Percentiles rank a stretch among this genome's conserved stretches.
Evolutionary conservation across 1,140 invertebrate genomes (phyloP).

Genomic region (Aphelenchoides avenae): DNA sequence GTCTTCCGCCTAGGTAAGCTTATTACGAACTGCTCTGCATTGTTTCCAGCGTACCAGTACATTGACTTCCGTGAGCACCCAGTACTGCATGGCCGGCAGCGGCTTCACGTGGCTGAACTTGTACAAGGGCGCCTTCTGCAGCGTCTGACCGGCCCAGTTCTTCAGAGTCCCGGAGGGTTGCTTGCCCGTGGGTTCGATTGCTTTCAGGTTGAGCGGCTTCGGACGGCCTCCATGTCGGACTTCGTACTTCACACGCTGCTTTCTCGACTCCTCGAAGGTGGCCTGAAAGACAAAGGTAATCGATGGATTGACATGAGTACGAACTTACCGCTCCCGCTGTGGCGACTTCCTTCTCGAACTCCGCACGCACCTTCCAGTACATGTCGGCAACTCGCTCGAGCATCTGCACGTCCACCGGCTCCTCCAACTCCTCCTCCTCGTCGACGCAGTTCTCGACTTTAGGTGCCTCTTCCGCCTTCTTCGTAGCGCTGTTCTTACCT

Average conservation of each 20-base stretch:
- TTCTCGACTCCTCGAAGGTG: constrained; percentile 17
- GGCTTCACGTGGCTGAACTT: constrained; percentile 34
- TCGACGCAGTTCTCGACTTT: constrained; percentile 2
- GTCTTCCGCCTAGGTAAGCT: constrained; percentile 41
- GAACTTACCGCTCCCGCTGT: constrained; percentile 29
- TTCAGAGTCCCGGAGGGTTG: too few species aligned
- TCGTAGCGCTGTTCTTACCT: too few species aligned
- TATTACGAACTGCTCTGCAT: too few species aligned
- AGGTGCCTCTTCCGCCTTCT: too few species aligned
- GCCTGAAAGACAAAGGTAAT: not conserved
- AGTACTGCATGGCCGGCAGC: constrained; percentile 40
- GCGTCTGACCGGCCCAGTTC: constrained; percentile 17
- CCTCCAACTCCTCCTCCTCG: constrained; percentile 11
- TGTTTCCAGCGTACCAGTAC: constrained; percentile 34
- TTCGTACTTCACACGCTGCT: constrained; percentile 10
- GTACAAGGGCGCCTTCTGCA: constrained; percentile 24
- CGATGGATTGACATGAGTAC: constrained; percentile 4
- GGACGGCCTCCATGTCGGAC: constrained; percentile 2
- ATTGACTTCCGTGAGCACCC: constrained; percentile 47
- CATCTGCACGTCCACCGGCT: constrained; percentile 8
- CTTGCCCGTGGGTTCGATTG: not conserved
- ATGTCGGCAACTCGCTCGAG: constrained; percentile 16
- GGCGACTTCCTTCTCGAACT: constrained; percentile 25
- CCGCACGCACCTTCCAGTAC: constrained; percentile 12
- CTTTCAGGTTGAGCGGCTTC: constrained; percentile 13